phyloP scores from a whole-genome alignment of 2,888 invertebrate genomes.

The Parnassius apollo region DNA sequence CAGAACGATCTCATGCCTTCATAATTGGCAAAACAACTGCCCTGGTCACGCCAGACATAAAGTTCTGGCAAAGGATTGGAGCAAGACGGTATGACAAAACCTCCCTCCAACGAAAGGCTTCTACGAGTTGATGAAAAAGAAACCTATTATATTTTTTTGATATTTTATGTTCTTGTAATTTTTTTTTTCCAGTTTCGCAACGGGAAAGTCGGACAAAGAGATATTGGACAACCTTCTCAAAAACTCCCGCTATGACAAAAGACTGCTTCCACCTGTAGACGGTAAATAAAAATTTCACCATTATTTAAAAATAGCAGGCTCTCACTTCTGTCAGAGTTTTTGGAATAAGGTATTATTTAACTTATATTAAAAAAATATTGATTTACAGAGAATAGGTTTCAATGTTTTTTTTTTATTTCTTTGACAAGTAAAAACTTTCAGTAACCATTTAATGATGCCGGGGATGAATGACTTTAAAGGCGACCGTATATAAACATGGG shows the following conservation, averaged over 20 bases:
- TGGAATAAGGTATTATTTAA: not conserved
- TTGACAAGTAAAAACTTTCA: too few species aligned
- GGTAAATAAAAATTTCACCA: slow-evolving; percentile 75
- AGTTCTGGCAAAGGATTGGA: too few species aligned
- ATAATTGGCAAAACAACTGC: too few species aligned
- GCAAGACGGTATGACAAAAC: too few species aligned
- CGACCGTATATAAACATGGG: slow-evolving; percentile 26
- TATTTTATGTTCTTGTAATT: not conserved
- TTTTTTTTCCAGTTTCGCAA: slow-evolving; percentile 87
- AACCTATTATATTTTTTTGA: too few species aligned
- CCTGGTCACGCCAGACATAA: too few species aligned
- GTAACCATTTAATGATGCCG: too few species aligned
- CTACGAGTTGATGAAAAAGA: too few species aligned
- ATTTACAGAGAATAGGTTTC: not conserved
- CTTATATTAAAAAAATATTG: not conserved
- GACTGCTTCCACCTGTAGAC: slow-evolving; percentile 94
- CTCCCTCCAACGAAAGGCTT: too few species aligned
- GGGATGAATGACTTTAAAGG: too few species aligned
- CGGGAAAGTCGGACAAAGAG: slow-evolving; percentile 95
- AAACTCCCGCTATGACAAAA: slow-evolving; percentile 94
- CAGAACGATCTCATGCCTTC: too few species aligned
- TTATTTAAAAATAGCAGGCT: slow-evolving; percentile 1
- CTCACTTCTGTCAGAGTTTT: too few species aligned
- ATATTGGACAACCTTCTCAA: slow-evolving; percentile 94
- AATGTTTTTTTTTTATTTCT: not conserved